Conservation (phyloP, 2,888 invertebrate species). For the Opisthograptis luteolata region DNA sequence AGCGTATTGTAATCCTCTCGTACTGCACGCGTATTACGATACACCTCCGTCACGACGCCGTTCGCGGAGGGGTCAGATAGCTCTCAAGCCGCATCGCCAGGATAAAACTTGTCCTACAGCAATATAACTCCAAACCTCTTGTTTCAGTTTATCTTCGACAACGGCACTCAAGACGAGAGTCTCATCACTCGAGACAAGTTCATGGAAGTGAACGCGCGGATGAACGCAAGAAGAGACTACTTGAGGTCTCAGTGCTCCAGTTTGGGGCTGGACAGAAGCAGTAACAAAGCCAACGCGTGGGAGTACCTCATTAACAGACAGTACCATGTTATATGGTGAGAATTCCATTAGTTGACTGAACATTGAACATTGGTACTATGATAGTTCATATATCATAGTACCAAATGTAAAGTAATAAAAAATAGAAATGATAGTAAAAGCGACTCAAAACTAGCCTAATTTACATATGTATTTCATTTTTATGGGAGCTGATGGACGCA, state of each 20-base stretch:
- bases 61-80: no score
- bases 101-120: background rate
- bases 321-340: slow-evolving; percentile 91
- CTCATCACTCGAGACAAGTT: slow-evolving; percentile 78
- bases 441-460: no score
- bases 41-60: no score
- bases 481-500: no score
- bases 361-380: no score
- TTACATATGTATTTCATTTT: no score
- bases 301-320: slow-evolving; percentile 92
- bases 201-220: slow-evolving; percentile 84
- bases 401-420: background rate
- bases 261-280: slow-evolving; percentile 84
- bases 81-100: background rate
- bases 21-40: no score
- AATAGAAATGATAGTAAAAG: no score
- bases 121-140: slow-evolving; percentile 39
- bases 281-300: slow-evolving; percentile 91
- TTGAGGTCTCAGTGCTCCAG: slow-evolving; percentile 85
- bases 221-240: slow-evolving; percentile 84
- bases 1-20: no score
- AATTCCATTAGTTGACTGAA: no score
- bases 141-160: slow-evolving; percentile 79
- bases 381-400: no score
- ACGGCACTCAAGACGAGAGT: slow-evolving; percentile 70